A percentile compares a stretch with the other conserved stretches of the same genome.
Conservation (phyloP, 2,113 vertebrate species). For the Anguilla japonica region DNA sequence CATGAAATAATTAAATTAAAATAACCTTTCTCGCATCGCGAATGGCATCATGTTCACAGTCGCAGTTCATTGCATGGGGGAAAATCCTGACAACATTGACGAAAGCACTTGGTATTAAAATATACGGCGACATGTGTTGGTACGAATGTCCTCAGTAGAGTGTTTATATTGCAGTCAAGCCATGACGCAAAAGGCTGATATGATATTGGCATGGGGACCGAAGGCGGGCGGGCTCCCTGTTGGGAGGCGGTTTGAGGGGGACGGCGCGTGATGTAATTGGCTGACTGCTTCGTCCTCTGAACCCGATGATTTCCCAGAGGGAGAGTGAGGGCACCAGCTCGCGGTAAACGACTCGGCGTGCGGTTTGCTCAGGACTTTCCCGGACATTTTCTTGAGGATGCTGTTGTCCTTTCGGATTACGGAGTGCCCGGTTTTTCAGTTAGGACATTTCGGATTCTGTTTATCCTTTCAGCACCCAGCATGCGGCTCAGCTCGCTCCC, state of each 20-base stretch:
- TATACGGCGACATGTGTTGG: too few species aligned
- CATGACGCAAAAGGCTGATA: neutral
- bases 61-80: neutral
- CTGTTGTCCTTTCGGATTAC: neutral
- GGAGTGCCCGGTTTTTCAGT: neutral
- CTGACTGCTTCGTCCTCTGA: neutral
- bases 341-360: neutral
- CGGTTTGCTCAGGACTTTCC: neutral
- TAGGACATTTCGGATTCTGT: too few species aligned
- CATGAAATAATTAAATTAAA: neutral
- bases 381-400: neutral
- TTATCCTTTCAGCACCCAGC: too few species aligned
- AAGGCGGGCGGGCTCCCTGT: neutral
- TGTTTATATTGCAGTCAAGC: too few species aligned
- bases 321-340: neutral
- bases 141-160: too few species aligned
- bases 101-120: neutral
- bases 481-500: too few species aligned
- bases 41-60: neutral
- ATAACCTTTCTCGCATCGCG: neutral
- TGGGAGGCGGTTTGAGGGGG: neutral
- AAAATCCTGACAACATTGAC: neutral
- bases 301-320: neutral
- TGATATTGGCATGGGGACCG: constrained; percentile 2
- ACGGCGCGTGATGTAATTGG: neutral